Evolutionary conservation across 2,797 vertebrate species (phyloP).

Genomic region (Poliocrania exsul): DNA sequence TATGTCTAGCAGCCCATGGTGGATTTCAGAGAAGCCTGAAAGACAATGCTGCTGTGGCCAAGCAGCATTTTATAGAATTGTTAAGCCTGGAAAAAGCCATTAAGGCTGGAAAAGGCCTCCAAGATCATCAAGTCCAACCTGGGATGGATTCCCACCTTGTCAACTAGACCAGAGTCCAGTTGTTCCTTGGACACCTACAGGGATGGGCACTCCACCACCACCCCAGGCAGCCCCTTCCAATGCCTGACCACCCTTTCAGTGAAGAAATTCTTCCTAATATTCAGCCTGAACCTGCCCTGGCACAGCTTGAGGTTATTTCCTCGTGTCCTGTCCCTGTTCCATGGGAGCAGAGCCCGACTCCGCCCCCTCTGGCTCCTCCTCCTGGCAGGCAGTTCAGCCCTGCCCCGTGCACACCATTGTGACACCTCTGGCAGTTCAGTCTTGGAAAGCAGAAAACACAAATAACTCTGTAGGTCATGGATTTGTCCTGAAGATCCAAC

Average conservation of each 20-base stretch:
- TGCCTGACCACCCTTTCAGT: not conserved
- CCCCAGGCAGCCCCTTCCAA: not conserved
- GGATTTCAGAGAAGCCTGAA: not conserved
- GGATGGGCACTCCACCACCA: not conserved
- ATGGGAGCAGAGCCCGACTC: not conserved
- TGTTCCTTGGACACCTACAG: not conserved
- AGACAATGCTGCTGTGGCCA: not conserved
- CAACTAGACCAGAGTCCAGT: not conserved
- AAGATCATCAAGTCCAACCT: not conserved
- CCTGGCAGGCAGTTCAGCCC: not conserved
- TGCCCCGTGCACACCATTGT: not conserved
- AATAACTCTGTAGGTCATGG: not conserved
- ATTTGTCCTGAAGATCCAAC: not conserved
- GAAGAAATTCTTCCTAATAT: not conserved
- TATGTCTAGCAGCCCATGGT: not conserved
- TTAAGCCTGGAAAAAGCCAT: not conserved
- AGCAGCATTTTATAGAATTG: not conserved
- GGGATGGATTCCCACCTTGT: not conserved
- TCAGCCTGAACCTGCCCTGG: not conserved
- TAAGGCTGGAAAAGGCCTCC: not conserved
- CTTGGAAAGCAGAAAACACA: not conserved
- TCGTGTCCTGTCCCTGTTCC: not conserved
- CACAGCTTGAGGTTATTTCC: not conserved
- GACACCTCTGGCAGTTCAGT: not conserved
- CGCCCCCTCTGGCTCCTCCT: rapidly evolving